phyloP scores from a whole-genome alignment of 2,888 invertebrate species.

The Cryptosula pallasiana region DNA sequence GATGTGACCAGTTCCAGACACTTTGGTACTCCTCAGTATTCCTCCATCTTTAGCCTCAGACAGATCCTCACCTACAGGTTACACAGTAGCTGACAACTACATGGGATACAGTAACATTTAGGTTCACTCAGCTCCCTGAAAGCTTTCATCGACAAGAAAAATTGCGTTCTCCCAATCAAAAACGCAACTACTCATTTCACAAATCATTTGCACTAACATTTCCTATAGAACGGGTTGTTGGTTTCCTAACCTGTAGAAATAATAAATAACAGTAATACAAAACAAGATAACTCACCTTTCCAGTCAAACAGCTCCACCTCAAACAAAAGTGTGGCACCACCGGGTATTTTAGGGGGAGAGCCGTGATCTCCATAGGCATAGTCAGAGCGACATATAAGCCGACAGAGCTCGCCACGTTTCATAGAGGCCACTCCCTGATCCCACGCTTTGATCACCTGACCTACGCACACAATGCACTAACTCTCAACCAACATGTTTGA shows the following conservation, averaged over 20 bases:
- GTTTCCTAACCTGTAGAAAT: too few relatives aligned
- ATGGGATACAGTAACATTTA: too few relatives aligned
- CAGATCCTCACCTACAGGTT: conserved; percentile 69
- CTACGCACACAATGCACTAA: too few relatives aligned
- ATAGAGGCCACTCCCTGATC: conserved; percentile 89
- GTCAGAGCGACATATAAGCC: conserved; percentile 76
- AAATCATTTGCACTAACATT: too few relatives aligned
- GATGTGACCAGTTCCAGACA: conserved; percentile 66
- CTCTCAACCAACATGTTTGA: too few relatives aligned
- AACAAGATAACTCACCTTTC: conserved; percentile 65
- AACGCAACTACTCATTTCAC: too few relatives aligned
- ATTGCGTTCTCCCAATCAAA: too few relatives aligned
- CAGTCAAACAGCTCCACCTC: conserved; percentile 82
- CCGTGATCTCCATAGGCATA: conserved; percentile 85
- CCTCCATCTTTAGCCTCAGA: conserved; percentile 77
- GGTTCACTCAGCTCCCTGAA: too few relatives aligned
- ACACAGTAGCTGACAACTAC: too few relatives aligned
- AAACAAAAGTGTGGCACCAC: conserved; percentile 72
- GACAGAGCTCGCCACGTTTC: conserved; percentile 80
- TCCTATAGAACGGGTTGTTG: too few relatives aligned
- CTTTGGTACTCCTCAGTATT: conserved; percentile 69
- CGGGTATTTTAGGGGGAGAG: conserved; percentile 80
- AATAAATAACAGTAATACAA: too few relatives aligned
- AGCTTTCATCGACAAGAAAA: too few relatives aligned
- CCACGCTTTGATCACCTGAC: conserved; percentile 84